phyloP scores from a whole-genome alignment of 64 coral and sea anemone genomes.

The Actinia equina region DNA sequence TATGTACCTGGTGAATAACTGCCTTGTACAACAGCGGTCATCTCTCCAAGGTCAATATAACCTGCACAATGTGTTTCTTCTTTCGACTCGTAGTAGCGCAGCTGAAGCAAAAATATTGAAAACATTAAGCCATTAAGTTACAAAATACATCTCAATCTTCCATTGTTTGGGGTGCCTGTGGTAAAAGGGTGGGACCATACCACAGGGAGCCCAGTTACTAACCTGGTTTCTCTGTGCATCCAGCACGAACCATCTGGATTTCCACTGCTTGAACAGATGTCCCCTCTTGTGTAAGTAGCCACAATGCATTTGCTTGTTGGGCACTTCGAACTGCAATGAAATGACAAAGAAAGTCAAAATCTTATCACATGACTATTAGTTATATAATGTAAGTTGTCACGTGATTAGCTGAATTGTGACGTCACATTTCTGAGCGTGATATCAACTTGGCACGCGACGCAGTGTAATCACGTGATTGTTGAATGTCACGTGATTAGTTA shows the following conservation, averaged over 20 bases:
- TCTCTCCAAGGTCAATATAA: conserved; percentile 86
- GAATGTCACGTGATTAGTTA: too few relatives aligned
- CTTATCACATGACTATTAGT: too few relatives aligned
- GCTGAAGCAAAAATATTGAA: conserved; percentile 27
- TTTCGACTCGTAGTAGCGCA: conserved; percentile 87
- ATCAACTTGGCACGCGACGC: neutral
- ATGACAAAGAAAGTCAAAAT: neutral
- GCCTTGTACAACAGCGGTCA: conserved; percentile 66
- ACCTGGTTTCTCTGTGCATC: conserved; percentile 95
- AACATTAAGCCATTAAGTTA: too few relatives aligned
- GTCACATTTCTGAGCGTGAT: neutral
- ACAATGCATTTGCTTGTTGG: conserved; percentile 61
- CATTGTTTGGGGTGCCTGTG: too few relatives aligned
- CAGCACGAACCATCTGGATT: conserved; percentile 91
- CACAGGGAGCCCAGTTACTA: neutral
- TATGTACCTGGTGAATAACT: conserved; percentile 39
- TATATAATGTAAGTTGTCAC: too few relatives aligned
- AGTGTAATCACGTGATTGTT: too few relatives aligned
- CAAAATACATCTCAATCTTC: too few relatives aligned
- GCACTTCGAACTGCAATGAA: conserved; percentile 46
- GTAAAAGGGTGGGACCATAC: neutral
- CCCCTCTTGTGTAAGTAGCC: conserved; percentile 88
- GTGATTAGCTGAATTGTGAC: neutral
- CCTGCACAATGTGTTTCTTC: conserved; percentile 90
- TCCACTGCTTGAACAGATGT: conserved; percentile 87